Conservation (phyloP, 2,113 vertebrate genomes). For the Aspiorhynchus laticeps region DNA sequence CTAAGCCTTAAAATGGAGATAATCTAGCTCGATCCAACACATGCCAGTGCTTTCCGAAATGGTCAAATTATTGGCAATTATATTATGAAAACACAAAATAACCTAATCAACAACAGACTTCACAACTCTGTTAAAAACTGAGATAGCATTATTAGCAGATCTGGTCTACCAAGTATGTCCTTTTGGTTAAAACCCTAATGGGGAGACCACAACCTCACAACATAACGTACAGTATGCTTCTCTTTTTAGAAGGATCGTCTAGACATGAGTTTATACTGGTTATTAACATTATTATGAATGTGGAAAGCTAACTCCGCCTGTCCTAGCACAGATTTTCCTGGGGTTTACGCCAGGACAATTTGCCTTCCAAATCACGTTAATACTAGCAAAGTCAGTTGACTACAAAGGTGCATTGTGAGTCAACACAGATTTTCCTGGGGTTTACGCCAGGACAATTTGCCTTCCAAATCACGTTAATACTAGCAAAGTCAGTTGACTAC, state of each 20-base stretch:
- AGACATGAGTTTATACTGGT: neutral
- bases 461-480: slow-evolving; percentile 25
- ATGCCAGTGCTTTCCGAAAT: neutral
- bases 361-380: slow-evolving; percentile 32
- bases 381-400: neutral
- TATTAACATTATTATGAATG: neutral
- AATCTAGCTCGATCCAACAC: neutral
- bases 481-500: neutral
- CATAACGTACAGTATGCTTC: neutral
- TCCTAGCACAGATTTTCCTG: slow-evolving; percentile 16
- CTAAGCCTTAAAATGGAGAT: slow-evolving; percentile 12
- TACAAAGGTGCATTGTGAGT: slow-evolving; percentile 20
- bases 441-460: slow-evolving; percentile 18
- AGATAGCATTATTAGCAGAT: neutral
- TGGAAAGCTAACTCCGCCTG: neutral
- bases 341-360: slow-evolving; percentile 5
- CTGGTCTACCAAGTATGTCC: neutral
- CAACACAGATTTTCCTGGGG: slow-evolving; percentile 22
- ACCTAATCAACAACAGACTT: neutral
- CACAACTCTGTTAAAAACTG: neutral
- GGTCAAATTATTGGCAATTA: neutral
- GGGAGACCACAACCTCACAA: neutral
- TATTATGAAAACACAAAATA: neutral
- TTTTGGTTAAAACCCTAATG: neutral
- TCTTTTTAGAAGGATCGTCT: neutral